Base-by-base conservation (phyloP, 2,888 invertebrate genomes). In the Polyommatus icarus region DNA sequence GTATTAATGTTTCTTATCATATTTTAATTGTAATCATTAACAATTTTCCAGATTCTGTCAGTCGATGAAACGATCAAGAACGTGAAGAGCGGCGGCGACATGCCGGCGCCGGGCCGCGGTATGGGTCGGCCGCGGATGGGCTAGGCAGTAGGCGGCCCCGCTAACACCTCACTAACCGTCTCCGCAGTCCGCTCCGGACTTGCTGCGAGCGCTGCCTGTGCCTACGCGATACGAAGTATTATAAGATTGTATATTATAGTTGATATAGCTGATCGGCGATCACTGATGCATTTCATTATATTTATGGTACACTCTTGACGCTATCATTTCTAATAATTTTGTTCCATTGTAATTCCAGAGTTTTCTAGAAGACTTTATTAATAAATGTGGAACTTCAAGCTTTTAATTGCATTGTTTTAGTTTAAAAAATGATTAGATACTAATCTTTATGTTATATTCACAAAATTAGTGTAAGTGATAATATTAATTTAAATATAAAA, bases 61-160 rank as follows among this genome's bases (percentile, higher is more conserved):
- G 98, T 99, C 0, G 99, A 99, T 87, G 99, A 99, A 91, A 99
- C 99, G 0, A 98, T 99, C 84, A 99, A 98, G 94, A 99, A 98
- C 89, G 98, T 96, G 59, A 97, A 96, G 84, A 89, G 91, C 78
- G 91, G 91, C 4, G 95, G 92, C 2, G 94, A 91, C 3, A 92
- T 91, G 76, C 92, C 92, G 80, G 92, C 92, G 67, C 91, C 90
- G 6, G 91, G 95, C 29, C 94, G 95, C 83, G 96, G 96, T 8
- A 96, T 97, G 96, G 97, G 97, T 18, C 94, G 97, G 84, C 97
- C 97, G 24, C 96, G 96, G 94, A 93, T 94, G 94, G 94, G 94
- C 24, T 94, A 90, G 80, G 32, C 12, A n/a, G n/a, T n/a, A n/a
- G n/a, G n/a, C 36, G 8, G 15, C 59, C 46, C 24, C 24, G 54